A percentile compares a stretch with the other conserved stretches of the same genome.
Conservation (phyloP, 2,113 vertebrate genomes). For the Seriola quinqueradiata region DNA sequence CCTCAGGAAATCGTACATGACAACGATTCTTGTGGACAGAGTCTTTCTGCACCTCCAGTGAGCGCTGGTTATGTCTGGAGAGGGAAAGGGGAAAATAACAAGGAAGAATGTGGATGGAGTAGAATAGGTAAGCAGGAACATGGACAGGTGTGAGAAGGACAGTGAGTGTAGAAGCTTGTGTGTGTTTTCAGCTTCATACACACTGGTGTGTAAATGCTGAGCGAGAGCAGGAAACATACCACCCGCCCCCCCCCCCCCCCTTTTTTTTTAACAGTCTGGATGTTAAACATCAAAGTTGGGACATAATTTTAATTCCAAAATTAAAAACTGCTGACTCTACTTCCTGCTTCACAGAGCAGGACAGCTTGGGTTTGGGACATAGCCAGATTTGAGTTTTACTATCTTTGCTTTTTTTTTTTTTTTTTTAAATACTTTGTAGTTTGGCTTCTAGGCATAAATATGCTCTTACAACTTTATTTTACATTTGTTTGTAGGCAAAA, state of each 20-base stretch:
- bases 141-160: neutral
- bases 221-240: neutral
- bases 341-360: neutral
- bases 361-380: neutral
- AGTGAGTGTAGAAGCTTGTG: neutral
- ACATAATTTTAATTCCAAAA: neutral
- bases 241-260: too few species aligned
- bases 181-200: slow-evolving; percentile 3
- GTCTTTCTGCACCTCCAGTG: slow-evolving; percentile 91
- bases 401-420: neutral
- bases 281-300: neutral
- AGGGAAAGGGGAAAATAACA: neutral
- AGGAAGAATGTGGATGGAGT: slow-evolving; percentile 9
- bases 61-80: slow-evolving; percentile 89
- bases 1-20: slow-evolving; percentile 92
- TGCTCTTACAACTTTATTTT: neutral
- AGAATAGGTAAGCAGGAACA: neutral
- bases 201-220: neutral
- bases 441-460: neutral
- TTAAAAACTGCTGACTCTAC: slow-evolving; percentile 11
- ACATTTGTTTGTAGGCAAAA: neutral
- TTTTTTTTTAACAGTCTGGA: neutral
- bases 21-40: slow-evolving; percentile 93
- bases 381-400: slow-evolving; percentile 6
- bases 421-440: neutral